phyloP scores from a whole-genome alignment of 2,113 vertebrate species.

The Dromas ardeola region DNA sequence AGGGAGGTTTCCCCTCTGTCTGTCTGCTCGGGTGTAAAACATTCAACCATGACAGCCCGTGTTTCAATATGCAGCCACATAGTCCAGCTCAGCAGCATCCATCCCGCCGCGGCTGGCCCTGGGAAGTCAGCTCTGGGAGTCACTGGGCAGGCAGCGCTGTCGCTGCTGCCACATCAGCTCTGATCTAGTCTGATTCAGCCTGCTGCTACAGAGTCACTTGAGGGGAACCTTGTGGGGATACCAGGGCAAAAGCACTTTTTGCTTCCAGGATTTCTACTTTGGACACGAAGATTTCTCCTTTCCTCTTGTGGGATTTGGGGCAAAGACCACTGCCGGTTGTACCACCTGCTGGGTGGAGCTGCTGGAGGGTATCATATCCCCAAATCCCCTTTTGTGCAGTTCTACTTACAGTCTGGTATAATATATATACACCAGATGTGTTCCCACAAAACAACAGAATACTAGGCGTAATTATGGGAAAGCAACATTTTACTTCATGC shows the following conservation, averaged over 20 bases:
- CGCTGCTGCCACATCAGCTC: slow-evolving; percentile 48
- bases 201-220: slow-evolving; percentile 26
- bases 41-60: neutral
- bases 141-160: neutral
- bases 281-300: neutral
- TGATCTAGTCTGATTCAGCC: slow-evolving; percentile 38
- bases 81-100: neutral
- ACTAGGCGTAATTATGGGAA: neutral
- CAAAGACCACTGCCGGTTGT: neutral
- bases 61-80: neutral
- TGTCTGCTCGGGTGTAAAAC: neutral
- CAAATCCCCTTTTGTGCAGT: neutral
- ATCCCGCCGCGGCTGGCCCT: neutral
- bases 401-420: neutral
- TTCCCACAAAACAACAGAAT: neutral
- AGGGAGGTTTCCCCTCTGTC: neutral
- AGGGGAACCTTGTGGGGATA: slow-evolving; percentile 9
- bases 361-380: neutral
- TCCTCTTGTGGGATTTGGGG: neutral
- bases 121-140: neutral
- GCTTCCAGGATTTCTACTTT: slow-evolving; percentile 21
- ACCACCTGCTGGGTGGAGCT: slow-evolving; percentile 17
- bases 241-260: slow-evolving; percentile 6
- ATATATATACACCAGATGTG: neutral
- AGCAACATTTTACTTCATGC: neutral